Evolutionary conservation across 2,797 vertebrate genomes (phyloP), one percentile per base, ranked within the genome.

Genomic region (Spea hammondii): DNA sequence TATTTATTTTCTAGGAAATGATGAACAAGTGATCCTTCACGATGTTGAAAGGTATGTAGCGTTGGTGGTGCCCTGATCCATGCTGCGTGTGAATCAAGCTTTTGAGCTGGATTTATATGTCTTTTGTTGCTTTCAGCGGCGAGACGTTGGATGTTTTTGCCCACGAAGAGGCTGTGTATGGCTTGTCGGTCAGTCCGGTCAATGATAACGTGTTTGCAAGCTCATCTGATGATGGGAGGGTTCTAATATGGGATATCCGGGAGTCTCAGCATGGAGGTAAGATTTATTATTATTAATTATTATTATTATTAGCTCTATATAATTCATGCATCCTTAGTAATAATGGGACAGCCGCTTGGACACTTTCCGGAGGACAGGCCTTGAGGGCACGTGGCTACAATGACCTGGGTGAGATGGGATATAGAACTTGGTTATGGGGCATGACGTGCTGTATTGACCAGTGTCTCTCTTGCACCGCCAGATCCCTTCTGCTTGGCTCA

Each of bases 121-220:
- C 71, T 67, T 66, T 17, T 71, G 84, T 4, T 89, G 7, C 73
- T 87, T 71, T 12, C 85, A 98, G 97, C 70, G 94, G 94, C 6
- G 96, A 99, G 87, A 98, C 97, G 0, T 88, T 99, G 89, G 96
- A 98, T 60, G 95, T 99, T 48, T 99, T 99, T 83, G 94, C 97
- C 81, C 98, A 99, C 65, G 98, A 99, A 68, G 97, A 99, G 59
- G 97, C 97, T 0, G 97, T 99, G 10, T 99, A 99, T 12, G 98
- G 98, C 79, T 90, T 99, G 83, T 99, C 96, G 0, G 97, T 99
- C 88, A 99, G 96, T 85, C 98, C 96, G 0, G 96, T 98, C 75
- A 98, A 99, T 67, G 97, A 99, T 89, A 98, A 98, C 76, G 95
- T 99, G 84, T 99, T 99, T 60, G 97, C 98, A 85, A 99, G 97